phyloP scores from a whole-genome alignment of 2,797 vertebrate genomes.

The Serranus cabrilla region DNA sequence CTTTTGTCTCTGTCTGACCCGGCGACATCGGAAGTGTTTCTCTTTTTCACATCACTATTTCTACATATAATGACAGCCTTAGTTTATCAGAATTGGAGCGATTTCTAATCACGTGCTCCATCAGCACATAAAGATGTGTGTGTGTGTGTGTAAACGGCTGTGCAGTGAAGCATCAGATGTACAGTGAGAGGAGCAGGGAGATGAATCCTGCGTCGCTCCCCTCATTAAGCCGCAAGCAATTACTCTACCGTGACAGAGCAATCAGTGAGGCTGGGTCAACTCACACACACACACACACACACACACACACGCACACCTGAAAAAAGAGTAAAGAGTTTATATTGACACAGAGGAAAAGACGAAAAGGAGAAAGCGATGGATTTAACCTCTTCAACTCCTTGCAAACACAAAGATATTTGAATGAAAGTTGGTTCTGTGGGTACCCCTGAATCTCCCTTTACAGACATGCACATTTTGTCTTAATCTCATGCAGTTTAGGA shows the following conservation, averaged over 20 bases:
- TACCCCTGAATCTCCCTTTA: too few relatives aligned
- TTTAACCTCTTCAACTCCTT: slow-evolving; percentile 1
- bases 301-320: slow-evolving; percentile 23
- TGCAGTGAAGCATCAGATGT: slow-evolving; percentile 60
- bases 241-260: slow-evolving; percentile 76
- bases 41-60: background rate
- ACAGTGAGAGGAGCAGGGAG: slow-evolving; percentile 49
- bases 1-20: slow-evolving; percentile 52
- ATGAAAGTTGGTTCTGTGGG: too few relatives aligned
- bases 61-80: slow-evolving; percentile 51
- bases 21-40: slow-evolving; percentile 19
- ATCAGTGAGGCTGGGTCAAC: slow-evolving; percentile 64
- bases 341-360: slow-evolving; percentile 2
- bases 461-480: too few relatives aligned
- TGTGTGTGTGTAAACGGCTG: slow-evolving; percentile 4
- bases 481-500: too few relatives aligned
- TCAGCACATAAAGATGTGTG: slow-evolving; percentile 39
- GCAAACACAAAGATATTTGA: too few relatives aligned
- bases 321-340: slow-evolving; percentile 13
- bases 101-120: slow-evolving; percentile 57
- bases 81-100: slow-evolving; percentile 45
- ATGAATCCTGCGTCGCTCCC: slow-evolving; percentile 49
- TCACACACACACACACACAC: slow-evolving; percentile 23
- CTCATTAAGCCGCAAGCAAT: slow-evolving; percentile 73
- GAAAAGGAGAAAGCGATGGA: background rate